Evolutionary conservation across 2,113 vertebrate species (phyloP), one percentile per base, ranked within the genome.

Genomic region (Macquaria australasica): DNA sequence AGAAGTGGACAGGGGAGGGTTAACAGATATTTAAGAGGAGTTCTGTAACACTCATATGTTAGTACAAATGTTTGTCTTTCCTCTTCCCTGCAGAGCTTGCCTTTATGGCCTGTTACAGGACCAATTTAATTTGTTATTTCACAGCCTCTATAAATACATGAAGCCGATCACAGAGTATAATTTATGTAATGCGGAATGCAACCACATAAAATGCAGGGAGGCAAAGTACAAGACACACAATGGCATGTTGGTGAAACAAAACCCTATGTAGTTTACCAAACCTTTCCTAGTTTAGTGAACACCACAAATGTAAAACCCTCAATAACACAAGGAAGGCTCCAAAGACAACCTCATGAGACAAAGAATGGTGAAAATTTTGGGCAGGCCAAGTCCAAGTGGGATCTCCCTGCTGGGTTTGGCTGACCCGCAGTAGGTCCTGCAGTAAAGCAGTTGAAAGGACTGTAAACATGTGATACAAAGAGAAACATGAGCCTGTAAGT

Each of bases 81-180:
- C n/a, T 75, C 56, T 86, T 85, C 53, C 56, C 62, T 43, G 76
- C 37, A 58, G 58, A 31, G 62, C 16, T 31, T 2, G 0, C 14
- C 0, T 86, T 78, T 28, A 12, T 62, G 66, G 67, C 20, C 11
- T 39, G 37, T 74, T 34, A 41, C 76, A 41, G 10, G 48, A 14
- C 41, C 60, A 23, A 73, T 83, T 60, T 59, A 28, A 78, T 72
- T 21, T 56, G 37, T 34, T 79, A 79, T 64, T 77, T 88, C 73
- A 87, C 78, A 70, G 63, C 72, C 37, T 55, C 72, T 73, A 53
- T 86, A 81, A 83, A 88, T 39, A 84, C 63, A 77, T 18, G 14
- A 62, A 62, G 41, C 50, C 53, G 41, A 43, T 67, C 60, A 31
- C 20, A 23, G 43, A 67, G 59, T 55, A 11, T 81, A 9, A 81